These are phyloP conservation scores for Sclerurus mexicanus DNA, from an alignment of 2,113 vertebrate genomes.

Conservation along the genomic window DNA sequence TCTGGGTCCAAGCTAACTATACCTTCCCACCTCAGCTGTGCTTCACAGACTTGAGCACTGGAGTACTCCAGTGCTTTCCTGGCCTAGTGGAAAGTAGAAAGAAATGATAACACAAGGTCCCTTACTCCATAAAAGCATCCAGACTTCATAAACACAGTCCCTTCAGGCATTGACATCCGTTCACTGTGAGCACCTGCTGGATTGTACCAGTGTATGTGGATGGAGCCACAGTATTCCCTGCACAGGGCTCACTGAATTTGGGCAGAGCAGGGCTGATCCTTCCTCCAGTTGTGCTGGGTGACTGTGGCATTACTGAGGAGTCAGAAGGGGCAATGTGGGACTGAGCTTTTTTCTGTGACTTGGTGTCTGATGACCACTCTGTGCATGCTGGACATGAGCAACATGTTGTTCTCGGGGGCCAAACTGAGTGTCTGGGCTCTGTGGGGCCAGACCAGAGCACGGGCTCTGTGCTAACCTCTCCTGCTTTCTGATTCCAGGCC, in stretches of 20 bases:
- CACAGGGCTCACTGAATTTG: neutral
- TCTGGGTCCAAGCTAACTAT: neutral
- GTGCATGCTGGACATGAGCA: accelerated
- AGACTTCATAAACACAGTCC: neutral
- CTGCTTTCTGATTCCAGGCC: conserved; percentile 80
- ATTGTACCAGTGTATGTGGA: neutral
- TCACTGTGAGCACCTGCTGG: neutral
- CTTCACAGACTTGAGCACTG: neutral
- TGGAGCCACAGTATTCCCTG: neutral
- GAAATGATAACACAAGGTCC: neutral
- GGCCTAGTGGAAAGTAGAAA: neutral
- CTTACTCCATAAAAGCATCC: neutral
- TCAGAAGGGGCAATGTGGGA: accelerated
- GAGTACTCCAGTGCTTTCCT: neutral
- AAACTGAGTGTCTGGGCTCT: neutral
- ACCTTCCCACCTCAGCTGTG: neutral
- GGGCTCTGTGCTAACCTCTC: neutral
- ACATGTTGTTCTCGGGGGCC: accelerated
- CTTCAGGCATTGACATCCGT: neutral
- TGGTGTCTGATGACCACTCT: neutral
- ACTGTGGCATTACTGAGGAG: neutral
- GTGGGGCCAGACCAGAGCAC: neutral
- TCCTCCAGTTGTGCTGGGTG: neutral
- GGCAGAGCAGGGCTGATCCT: neutral
- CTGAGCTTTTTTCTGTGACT: neutral